phyloP scores from a whole-genome alignment of 2,113 vertebrate species.

The Trachemys scripta region DNA sequence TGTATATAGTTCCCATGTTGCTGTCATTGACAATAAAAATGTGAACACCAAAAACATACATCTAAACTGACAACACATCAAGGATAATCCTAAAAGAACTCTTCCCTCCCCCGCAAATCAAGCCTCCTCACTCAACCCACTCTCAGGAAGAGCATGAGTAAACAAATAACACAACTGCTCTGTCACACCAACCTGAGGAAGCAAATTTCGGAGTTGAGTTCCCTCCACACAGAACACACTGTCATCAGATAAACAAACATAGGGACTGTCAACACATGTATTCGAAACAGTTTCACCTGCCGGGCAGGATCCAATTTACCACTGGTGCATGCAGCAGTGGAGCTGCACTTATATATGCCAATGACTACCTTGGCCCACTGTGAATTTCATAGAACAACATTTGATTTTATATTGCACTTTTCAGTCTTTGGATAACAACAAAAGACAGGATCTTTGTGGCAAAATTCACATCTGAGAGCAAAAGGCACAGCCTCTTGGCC shows the following conservation, averaged over 20 bases:
- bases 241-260: background rate
- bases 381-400: accelerated
- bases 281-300: too few relatives aligned
- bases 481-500: background rate
- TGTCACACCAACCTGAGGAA: background rate
- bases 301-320: background rate
- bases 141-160: background rate
- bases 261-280: background rate
- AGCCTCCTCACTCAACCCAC: background rate
- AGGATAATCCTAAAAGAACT: too few relatives aligned
- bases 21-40: too few relatives aligned
- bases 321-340: background rate
- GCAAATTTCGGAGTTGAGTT: background rate
- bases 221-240: background rate
- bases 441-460: background rate
- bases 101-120: too few relatives aligned
- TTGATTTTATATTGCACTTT: background rate
- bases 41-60: too few relatives aligned
- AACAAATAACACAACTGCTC: background rate
- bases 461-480: background rate
- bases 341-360: background rate
- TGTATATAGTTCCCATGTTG: too few relatives aligned
- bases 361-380: background rate
- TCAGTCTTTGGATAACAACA: background rate
- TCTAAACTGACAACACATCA: too few relatives aligned